Base-by-base conservation (phyloP, 2,113 vertebrate genomes). In the Oreotrochilus melanogaster region DNA sequence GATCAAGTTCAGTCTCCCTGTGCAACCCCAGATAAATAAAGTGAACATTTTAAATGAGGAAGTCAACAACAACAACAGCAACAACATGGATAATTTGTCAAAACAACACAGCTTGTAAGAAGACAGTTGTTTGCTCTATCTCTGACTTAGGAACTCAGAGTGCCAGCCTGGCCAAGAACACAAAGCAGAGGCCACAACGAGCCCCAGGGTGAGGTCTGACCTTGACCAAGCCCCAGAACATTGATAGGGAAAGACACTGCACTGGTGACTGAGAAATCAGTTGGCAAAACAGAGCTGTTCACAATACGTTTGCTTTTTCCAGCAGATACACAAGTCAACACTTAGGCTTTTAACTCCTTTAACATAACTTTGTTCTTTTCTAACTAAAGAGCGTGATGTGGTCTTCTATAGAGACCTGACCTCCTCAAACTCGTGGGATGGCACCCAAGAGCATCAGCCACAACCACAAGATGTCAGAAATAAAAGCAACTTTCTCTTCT, bases 51-150 rank as follows among this genome's bases (percentile, higher is more conserved):
- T 16, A 45, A 78, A 9, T 33, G 12, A 87, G 43, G 25, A 35
- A 27, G n/a, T 58, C 23, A 18, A 66, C 28, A 47, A 6, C 7
- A 13, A 30, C 35, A 37, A 37, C 35, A 37, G n/a, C n/a, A n/a
- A 10, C 35, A 37, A 37, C 1, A 2, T 0, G 1, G 24, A 11
- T 17, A 15, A 61, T 48, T 5, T 24, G 14, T 14, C 60, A 73
- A 61, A 78, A 35, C 16, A 56, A 11, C 30, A 69, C 21, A 71
- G 42, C 14, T 58, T 66, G 18, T 12, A 53, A 50, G 61, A 78
- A 48, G 14, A 62, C 45, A n/a, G 3, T 9, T 85, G 7, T 18
- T 14, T n/a, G 18, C 27, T 61, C 50, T 21, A 39, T n/a, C 64
- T 35, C 5, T 39, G 58, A 56, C 25, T 18, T 3, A 35, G 39